Conservation (phyloP, 2,888 invertebrate genomes). For the Agrenia bidenticulata region DNA sequence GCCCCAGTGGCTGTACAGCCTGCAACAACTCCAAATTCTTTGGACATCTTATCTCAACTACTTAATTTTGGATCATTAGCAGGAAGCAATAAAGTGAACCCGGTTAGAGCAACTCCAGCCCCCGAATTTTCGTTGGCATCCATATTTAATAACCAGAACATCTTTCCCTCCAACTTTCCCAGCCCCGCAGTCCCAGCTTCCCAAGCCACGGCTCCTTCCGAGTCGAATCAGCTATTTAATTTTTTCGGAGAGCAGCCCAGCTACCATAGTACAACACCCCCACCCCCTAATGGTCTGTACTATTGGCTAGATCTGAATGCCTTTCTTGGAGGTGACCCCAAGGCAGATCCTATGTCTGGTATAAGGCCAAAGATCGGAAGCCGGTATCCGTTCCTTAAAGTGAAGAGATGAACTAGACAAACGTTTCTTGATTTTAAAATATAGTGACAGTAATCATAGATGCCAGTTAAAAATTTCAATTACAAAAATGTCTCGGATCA, state of each 20-base stretch:
- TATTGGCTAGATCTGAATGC: slow-evolving; percentile 50
- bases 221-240: slow-evolving; percentile 63
- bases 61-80: slow-evolving; percentile 32
- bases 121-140: slow-evolving; percentile 17
- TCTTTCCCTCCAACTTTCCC: slow-evolving; percentile 7
- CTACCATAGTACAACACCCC: slow-evolving; percentile 26
- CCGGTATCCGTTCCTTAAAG: slow-evolving; percentile 42
- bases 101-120: slow-evolving; percentile 13
- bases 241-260: slow-evolving; percentile 33
- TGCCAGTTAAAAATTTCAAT: too few relatives aligned
- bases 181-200: not conserved
- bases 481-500: too few relatives aligned
- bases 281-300: slow-evolving; percentile 45
- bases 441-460: too few relatives aligned
- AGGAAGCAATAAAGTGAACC: slow-evolving; percentile 15
- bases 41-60: slow-evolving; percentile 44
- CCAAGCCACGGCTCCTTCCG: slow-evolving; percentile 59
- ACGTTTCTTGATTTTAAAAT: too few relatives aligned
- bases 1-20: slow-evolving; percentile 5
- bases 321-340: slow-evolving; percentile 44
- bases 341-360: slow-evolving; percentile 38
- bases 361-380: slow-evolving; percentile 49
- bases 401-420: slow-evolving; percentile 11
- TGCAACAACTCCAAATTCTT: slow-evolving; percentile 29
- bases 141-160: slow-evolving; percentile 9